Evolutionary conservation across 1,140 invertebrate species (phyloP).

Genomic region (Piezodorus guildinii): DNA sequence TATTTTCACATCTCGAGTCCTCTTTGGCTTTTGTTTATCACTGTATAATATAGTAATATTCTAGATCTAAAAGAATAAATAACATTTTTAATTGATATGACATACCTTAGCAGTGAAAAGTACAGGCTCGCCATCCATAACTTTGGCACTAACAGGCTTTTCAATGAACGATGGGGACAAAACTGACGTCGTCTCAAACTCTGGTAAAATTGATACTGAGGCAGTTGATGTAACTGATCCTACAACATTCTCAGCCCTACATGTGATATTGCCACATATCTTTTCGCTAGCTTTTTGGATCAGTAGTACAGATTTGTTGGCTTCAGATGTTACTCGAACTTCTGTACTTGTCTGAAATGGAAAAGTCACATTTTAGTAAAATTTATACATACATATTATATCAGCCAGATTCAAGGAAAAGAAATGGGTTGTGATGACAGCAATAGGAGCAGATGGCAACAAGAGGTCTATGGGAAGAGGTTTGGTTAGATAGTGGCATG

Average conservation of each 20-base stretch:
- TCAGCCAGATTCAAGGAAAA: no score
- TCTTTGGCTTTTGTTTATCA: no score
- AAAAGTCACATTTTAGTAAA: background rate
- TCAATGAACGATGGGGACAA: conserved; percentile 62
- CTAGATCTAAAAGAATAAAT: no score
- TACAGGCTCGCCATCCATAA: conserved; percentile 88
- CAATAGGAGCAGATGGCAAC: no score
- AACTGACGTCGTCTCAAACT: conserved; percentile 46
- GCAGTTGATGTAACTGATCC: conserved; percentile 76
- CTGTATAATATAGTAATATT: no score
- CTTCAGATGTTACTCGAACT: conserved; percentile 55
- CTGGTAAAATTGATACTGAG: conserved; percentile 52
- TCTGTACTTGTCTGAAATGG: conserved; percentile 46
- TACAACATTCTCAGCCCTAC: conserved; percentile 74
- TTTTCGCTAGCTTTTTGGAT: conserved; percentile 63
- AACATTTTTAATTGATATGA: no score
- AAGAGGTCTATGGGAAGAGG: no score
- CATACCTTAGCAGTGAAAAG: conserved; percentile 58
- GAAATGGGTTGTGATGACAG: no score
- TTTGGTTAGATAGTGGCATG: no score
- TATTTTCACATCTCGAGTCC: no score
- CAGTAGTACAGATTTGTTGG: conserved; percentile 69
- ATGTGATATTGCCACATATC: conserved; percentile 67
- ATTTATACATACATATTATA: no score
- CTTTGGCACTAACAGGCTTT: conserved; percentile 54